A percentile compares a stretch with the other conserved stretches of the same genome.
phyloP scores from a whole-genome alignment of 30 jellyfish, hydroid and myxozoan species.

The Nemopilema nomurai region DNA sequence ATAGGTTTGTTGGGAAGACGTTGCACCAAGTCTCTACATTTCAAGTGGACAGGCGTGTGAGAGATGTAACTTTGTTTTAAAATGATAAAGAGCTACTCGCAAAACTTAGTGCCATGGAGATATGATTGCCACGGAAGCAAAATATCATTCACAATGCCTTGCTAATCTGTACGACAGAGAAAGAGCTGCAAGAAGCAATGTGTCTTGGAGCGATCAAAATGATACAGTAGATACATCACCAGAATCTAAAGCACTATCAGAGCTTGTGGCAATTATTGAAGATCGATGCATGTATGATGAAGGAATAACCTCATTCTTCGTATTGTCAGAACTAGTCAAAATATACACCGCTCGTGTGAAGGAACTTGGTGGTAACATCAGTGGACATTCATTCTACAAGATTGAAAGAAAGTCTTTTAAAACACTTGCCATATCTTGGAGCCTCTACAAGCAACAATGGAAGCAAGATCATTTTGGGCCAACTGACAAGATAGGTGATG shows the following conservation, averaged over 20 bases:
- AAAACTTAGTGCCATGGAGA: slow-evolving; percentile 40
- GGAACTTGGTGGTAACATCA: slow-evolving; percentile 11
- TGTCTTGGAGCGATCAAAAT: slow-evolving; percentile 2
- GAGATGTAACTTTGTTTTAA: slow-evolving; percentile 7
- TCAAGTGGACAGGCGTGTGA: slow-evolving; percentile 12
- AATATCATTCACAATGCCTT: slow-evolving; percentile 27
- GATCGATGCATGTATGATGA: slow-evolving; percentile 12
- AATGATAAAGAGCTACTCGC: slow-evolving; percentile 38
- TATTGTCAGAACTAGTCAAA: slow-evolving; percentile 21
- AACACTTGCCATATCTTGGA: slow-evolving; percentile 15
- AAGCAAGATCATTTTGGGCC: slow-evolving; percentile 9
- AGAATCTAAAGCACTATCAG: slow-evolving; percentile 33
- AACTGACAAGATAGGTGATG: slow-evolving; percentile 23
- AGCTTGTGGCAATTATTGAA: slow-evolving; percentile 17
- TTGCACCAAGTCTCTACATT: slow-evolving; percentile 22
- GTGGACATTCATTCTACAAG: slow-evolving; percentile 11
- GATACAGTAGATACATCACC: slow-evolving; percentile 19
- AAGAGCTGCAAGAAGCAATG: slow-evolving; percentile 18
- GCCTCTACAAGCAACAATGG: slow-evolving; percentile 14
- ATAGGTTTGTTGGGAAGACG: slow-evolving; percentile 24
- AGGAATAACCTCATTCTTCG: slow-evolving; percentile 16
- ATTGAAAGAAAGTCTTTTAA: slow-evolving; percentile 2
- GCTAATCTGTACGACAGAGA: slow-evolving; percentile 23
- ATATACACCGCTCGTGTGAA: slow-evolving; percentile 15
- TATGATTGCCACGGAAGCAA: slow-evolving; percentile 20